Evolutionary conservation across 2,888 invertebrate genomes (phyloP).

Genomic region (Phlogophora meticulosa): DNA sequence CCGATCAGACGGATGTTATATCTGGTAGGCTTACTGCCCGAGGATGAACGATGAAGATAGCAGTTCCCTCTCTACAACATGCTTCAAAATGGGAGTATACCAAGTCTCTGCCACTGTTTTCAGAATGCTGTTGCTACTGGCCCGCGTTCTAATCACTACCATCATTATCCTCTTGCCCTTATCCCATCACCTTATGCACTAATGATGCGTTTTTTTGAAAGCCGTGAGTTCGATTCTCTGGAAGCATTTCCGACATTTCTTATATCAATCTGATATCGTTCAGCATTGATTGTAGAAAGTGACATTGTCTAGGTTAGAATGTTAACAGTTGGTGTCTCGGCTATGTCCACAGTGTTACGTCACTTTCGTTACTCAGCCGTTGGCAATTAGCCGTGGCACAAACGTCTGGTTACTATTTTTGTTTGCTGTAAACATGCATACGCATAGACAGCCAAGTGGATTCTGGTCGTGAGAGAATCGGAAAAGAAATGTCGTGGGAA

Average conservation of each 20-base stretch:
- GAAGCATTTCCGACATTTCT: too few species aligned
- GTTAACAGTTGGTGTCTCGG: conserved; percentile 23
- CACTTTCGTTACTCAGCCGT: conserved; percentile 65
- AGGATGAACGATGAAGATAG: too few species aligned
- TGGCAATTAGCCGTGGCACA: conserved; percentile 81
- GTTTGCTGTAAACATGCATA: conserved; percentile 71
- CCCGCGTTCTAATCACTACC: too few species aligned
- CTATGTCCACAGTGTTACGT: conserved; percentile 58
- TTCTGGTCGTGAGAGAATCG: conserved; percentile 43
- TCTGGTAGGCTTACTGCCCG: too few species aligned
- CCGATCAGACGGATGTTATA: too few species aligned
- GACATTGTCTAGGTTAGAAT: conserved; percentile 43
- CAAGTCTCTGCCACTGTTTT: too few species aligned
- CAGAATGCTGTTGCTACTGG: too few species aligned
- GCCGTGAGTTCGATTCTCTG: too few species aligned
- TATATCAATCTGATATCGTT: neutral
- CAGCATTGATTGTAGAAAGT: conserved; percentile 26
- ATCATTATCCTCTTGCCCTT: neutral
- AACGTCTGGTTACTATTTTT: conserved; percentile 75
- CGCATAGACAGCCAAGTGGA: conserved; percentile 44
- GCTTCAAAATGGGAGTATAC: too few species aligned
- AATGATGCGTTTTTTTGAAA: too few species aligned
- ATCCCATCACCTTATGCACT: too few species aligned
- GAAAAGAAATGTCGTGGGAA: conserved; percentile 42
- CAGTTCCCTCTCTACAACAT: too few species aligned